Conservation (phyloP, 2,113 vertebrate genomes). For the Chunga burmeisteri region DNA sequence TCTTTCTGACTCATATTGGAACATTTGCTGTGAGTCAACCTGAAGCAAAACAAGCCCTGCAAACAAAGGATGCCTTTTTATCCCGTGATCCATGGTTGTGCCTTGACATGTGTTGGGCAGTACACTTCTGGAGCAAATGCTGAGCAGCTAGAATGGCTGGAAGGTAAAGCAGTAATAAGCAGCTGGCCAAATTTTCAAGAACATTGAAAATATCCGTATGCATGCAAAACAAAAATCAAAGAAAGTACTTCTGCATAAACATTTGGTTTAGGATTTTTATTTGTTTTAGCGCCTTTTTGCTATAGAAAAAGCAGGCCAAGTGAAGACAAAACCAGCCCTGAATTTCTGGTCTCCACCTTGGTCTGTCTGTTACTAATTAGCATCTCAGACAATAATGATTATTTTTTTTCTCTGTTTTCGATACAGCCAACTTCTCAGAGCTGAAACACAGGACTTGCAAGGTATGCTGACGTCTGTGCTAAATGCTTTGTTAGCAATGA, state of each 20-base stretch:
- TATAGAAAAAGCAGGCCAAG: not conserved
- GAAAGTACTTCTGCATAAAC: not conserved
- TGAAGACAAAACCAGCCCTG: not conserved
- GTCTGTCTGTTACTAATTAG: not conserved
- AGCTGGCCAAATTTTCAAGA: not conserved
- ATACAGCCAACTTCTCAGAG: not conserved
- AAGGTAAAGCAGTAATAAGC: not conserved
- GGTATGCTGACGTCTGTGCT: not conserved
- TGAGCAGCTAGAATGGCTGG: not conserved
- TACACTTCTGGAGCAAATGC: not conserved
- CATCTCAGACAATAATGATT: not conserved
- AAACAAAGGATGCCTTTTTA: constrained; percentile 5
- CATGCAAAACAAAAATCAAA: not conserved
- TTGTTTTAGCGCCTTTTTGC: not conserved
- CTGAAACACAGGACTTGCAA: not conserved
- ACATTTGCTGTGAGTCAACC: constrained; percentile 44
- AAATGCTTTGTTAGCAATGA: not conserved
- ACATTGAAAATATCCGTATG: not conserved
- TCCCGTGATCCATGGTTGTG: not conserved
- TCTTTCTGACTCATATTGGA: constrained; percentile 33
- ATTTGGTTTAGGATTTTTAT: not conserved
- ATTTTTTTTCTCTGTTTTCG: not conserved
- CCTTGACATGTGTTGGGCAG: not conserved
- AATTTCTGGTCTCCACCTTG: not conserved
- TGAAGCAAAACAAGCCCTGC: not conserved